A percentile compares a stretch with the other conserved stretches of the same genome.
Conservation (phyloP, 2,888 invertebrate genomes). For the Pristionchus entomophagus region DNA sequence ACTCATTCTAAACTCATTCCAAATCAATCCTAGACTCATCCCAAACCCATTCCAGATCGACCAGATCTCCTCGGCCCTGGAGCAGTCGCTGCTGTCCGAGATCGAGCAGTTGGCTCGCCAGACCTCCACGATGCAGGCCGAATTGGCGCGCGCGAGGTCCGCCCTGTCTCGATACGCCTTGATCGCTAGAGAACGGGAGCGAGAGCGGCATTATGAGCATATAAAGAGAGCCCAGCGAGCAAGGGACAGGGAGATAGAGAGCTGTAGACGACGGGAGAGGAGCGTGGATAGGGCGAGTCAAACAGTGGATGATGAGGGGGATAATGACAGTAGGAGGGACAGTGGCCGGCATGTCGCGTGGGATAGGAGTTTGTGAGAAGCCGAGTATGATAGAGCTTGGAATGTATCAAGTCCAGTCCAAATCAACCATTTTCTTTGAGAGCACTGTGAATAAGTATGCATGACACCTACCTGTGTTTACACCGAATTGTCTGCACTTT, state of each 20-base stretch:
- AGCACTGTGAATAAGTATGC: no score
- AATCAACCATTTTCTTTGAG: no score
- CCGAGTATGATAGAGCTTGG: background rate
- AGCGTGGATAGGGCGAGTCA: constrained; percentile 36
- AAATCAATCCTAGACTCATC: no score
- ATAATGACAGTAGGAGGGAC: constrained; percentile 11
- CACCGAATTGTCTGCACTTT: no score
- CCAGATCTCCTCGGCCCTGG: constrained; percentile 43
- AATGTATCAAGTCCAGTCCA: no score
- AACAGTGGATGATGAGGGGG: constrained; percentile 38
- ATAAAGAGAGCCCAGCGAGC: background rate
- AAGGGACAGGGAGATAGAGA: background rate
- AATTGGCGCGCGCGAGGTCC: constrained; percentile 46
- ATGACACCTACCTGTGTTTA: no score
- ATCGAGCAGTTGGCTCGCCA: constrained; percentile 47
- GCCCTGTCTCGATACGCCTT: constrained; percentile 2
- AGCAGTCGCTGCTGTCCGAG: constrained; percentile 47
- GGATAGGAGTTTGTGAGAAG: background rate
- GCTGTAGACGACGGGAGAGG: background rate
- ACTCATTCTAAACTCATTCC: no score
- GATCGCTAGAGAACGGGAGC: constrained; percentile 19
- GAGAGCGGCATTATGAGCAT: background rate
- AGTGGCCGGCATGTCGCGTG: background rate
- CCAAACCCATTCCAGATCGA: no score
- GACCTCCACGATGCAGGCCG: constrained; percentile 41